Conservation (phyloP, 2,888 invertebrate genomes). For the Ophion slaviceki region DNA sequence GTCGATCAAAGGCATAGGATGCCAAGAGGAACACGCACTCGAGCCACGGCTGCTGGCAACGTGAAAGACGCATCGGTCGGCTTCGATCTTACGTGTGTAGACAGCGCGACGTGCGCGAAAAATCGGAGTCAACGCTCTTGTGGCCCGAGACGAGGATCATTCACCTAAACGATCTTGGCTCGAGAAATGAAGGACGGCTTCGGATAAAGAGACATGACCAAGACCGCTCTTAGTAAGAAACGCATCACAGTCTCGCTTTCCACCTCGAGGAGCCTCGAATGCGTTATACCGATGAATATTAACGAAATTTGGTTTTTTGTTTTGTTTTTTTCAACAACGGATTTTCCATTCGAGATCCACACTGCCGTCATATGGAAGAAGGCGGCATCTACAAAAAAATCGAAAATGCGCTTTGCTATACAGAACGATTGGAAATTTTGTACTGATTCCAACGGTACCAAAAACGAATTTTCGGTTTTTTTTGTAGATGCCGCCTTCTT, state of each 20-base stretch:
- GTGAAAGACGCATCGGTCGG: conserved; percentile 7
- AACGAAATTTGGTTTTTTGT: no score
- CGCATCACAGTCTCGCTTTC: background rate
- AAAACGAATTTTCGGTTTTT: no score
- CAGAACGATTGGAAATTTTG: no score
- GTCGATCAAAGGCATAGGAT: conserved; percentile 40
- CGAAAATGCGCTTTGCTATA: no score
- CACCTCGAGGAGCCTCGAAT: no score
- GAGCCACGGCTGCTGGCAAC: conserved; percentile 13
- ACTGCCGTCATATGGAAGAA: no score
- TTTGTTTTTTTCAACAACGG: no score
- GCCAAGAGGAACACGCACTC: conserved; percentile 36
- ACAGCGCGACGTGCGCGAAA: conserved; percentile 15
- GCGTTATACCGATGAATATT: no score
- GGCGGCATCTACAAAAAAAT: no score
- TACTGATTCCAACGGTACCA: no score
- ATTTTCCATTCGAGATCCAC: no score
- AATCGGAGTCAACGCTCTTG: conserved; percentile 53
- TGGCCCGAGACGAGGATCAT: conserved; percentile 36
- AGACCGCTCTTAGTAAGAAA: conserved; percentile 68
- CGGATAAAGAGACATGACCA: conserved; percentile 67
- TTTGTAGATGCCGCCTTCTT: no score
- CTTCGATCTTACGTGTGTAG: conserved; percentile 28
- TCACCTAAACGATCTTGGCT: conserved; percentile 31
- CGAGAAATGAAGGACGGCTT: conserved; percentile 65